Evolutionary conservation across 2,113 vertebrate species (phyloP), one percentile per base, ranked within the genome.

Genomic region (Felis chaus): DNA sequence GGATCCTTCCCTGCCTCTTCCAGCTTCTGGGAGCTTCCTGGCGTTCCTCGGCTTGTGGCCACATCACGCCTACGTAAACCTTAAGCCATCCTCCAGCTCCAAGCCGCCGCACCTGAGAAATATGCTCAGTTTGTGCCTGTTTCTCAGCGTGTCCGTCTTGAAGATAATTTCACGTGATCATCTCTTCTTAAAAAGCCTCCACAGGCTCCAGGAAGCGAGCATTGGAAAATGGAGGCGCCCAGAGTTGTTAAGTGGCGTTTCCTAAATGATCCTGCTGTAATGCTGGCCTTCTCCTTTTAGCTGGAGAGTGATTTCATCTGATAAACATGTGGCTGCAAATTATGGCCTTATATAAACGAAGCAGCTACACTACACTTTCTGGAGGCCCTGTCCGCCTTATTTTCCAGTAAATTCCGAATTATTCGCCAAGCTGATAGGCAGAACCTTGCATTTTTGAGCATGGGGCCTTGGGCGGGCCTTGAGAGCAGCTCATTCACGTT

Each of bases 291-390:
- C 98, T 97, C 94, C 97, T 98, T 98, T 98, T 97, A 98, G 98
- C 97, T 95, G 50, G 0, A 0, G 98, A 91, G 25, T 99, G 99
- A 99, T 98, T 96, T 99, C 98, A 99, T 69, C 97, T 90, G 45
- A 98, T 95, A 99, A 98, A 98, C 97, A 98, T 98, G 98, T 97
- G 97, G 4, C 98, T 98, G 97, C 98, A 98, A 98, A 98, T 99
- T 98, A 98, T 98, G 97, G 98, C 98, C 98, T 98, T 98, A 97
- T 97, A 98, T 98, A 98, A 98, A 98, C 97, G 85, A 98, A 98
- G 97, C 61, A 15, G 90, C 97, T 95, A 63, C 63, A 25, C 96
- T 94, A 39, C 1, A 2, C 78, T 97, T 87, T 93, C 53, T 14
- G 81, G 97, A 97, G 95, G 69, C 5, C 0, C 96, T 41, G 0